Percentiles rank a stretch among this genome's conserved stretches.
These are phyloP conservation scores for Eulacestoma nigropectus DNA, from an alignment of 2,113 vertebrate species.

Conservation along the genomic window DNA sequence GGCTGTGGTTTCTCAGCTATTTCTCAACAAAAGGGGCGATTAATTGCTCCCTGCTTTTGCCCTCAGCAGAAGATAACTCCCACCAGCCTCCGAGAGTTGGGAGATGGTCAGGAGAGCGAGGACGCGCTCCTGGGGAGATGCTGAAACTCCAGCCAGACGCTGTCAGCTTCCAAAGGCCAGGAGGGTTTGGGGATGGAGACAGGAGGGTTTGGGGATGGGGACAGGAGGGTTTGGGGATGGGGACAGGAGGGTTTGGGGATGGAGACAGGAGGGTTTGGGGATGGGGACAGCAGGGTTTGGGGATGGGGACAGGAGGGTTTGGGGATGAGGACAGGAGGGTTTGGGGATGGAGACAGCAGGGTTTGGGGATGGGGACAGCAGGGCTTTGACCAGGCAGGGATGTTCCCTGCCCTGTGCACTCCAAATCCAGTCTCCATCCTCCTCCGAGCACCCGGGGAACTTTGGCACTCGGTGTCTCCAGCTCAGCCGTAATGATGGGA, in stretches of 20 bases:
- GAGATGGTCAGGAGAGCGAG: neutral
- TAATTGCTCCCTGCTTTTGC: neutral
- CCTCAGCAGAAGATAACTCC: neutral
- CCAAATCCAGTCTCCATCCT: neutral
- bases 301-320: neutral
- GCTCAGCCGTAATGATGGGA: neutral
- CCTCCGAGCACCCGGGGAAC: neutral
- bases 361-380: neutral
- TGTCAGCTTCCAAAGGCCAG: neutral
- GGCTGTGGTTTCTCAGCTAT: constrained; percentile 3
- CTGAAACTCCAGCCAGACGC: neutral
- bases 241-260: neutral
- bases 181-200: neutral
- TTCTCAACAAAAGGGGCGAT: neutral
- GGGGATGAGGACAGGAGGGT: neutral
- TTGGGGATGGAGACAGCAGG: neutral
- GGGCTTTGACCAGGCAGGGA: neutral
- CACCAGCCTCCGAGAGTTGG: neutral
- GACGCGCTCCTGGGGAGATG: neutral
- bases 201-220: neutral
- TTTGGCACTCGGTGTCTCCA: neutral
- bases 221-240: neutral
- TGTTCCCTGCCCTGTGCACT: neutral
- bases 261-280: neutral
- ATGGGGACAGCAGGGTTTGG: neutral